Evolutionary conservation across 2,797 vertebrate species (phyloP), one percentile per base, ranked within the genome.

Genomic region (Acropternis orthonyx): DNA sequence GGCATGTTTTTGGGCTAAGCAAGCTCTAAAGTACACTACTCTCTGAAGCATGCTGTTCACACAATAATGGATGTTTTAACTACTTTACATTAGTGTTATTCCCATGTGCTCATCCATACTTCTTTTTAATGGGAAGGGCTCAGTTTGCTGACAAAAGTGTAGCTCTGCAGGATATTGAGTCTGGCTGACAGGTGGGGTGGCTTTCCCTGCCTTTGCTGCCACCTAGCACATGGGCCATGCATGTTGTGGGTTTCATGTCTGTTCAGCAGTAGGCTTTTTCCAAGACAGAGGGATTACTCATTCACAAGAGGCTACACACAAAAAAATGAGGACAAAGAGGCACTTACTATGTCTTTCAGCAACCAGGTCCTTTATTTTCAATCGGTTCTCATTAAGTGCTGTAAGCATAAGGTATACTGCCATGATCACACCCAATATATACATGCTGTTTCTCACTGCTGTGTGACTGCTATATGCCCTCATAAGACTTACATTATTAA

Each of bases 181-280:
- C 56, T 37, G 39, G 4, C 46, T 8, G 27, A 4, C 3, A 0
- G 46, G 20, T 26, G 30, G 14, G 55, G 32, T 10, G 20, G 27
- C 71, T 82, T 74, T 43, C 18, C 65, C 68, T 84, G 68, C 5
- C 1, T 80, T n/a, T 74, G 69, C 73, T 73, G 66, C 54, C 54
- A 55, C 46, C 62, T 36, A 34, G 49, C 66, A 71, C 21, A 10
- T 7, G 0, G 55, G 39, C 27, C 1, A 0, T 9, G 18, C 19
- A 1, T 8, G 13, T 4, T 1, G 0, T 3, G 44, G 52, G 20
- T 30, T 30, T 28, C 46, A 22, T 2, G 1, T 18, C 36, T 76
- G 10, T 32, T 32, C 54, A 67, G 24, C 7, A 2, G 19, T 2
- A 12, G 30, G 17, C 16, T 74, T 61, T 85, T 39, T 27, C 58